These are phyloP conservation scores for Lordiphosa stackelbergi DNA, from an alignment of 1,140 invertebrate genomes.

Conservation along the genomic window DNA sequence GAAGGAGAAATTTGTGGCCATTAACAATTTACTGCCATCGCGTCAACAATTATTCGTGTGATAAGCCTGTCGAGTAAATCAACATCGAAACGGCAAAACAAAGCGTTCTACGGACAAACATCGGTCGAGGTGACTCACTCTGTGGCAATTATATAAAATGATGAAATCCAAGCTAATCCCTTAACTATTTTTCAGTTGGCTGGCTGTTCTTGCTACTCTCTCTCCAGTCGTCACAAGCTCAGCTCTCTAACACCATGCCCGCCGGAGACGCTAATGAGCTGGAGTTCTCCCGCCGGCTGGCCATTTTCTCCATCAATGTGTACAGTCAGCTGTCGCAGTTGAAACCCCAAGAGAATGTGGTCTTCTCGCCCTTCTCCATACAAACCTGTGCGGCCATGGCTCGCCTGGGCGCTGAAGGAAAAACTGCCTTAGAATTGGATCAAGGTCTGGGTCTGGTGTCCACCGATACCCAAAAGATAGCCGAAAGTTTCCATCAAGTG, in stretches of 20 bases:
- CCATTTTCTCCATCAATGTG: slow-evolving; percentile 47
- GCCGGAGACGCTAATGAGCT: slow-evolving; percentile 12
- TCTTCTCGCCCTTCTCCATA: slow-evolving; percentile 69
- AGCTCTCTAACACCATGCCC: slow-evolving; percentile 19
- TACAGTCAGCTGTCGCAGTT: slow-evolving; percentile 31
- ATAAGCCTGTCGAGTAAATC: slow-evolving; percentile 14
- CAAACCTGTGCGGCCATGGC: slow-evolving; percentile 80
- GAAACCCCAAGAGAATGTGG: slow-evolving; percentile 77
- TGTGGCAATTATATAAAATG: slow-evolving; percentile 56
- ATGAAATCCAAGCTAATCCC: slow-evolving; percentile 27
- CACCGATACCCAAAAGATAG: slow-evolving; percentile 35
- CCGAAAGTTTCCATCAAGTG: slow-evolving; percentile 48
- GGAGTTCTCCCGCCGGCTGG: slow-evolving; percentile 51
- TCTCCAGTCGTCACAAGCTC: neutral
- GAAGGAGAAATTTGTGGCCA: neutral
- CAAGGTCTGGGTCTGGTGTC: slow-evolving; percentile 75
- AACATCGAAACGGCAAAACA: slow-evolving; percentile 47
- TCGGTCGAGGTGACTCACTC: slow-evolving; percentile 59
- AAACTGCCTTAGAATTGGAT: slow-evolving; percentile 79
- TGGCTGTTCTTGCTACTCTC: too few relatives aligned
- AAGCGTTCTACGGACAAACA: slow-evolving; percentile 16
- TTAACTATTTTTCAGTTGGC: too few relatives aligned
- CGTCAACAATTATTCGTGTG: slow-evolving; percentile 9
- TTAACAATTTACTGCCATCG: slow-evolving; percentile 29
- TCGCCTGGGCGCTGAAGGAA: slow-evolving; percentile 78